Base-by-base conservation (phyloP, 2,888 invertebrate genomes). In the Ceriagrion tenellum region DNA sequence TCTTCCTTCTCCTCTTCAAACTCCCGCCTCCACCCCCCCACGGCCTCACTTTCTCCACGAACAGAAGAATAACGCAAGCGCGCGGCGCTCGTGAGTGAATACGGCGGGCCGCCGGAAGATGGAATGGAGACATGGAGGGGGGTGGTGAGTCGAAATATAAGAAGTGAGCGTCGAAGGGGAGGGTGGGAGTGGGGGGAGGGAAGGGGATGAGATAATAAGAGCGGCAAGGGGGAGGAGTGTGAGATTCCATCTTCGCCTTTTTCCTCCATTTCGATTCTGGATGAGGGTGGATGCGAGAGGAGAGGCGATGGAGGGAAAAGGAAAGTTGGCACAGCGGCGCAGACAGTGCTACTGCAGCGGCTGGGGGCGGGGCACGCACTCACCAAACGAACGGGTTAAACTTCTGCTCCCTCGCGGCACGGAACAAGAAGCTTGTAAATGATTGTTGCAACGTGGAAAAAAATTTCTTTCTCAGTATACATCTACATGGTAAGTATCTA, bases 401-500 rank as follows among this genome's bases (percentile, higher is more conserved):
- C 35, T 81, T 81, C 30, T 35, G 35, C 81, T 35, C 30, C 69
- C n/a, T 1, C 35, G 81, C 30, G 35, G 35, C 35, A 30, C 6
- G 81, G 35, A 26, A 35, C 8, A 35, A 35, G 81, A 35, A 35
- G 81, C 81, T 81, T 35, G 81, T 81, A 81, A 81, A 81, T 35
- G 81, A 81, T 81, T 81, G 30, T n/a, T 35, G 81, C 26, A 81
- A 8, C 16, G 30, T 18, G 30, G 26, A 81, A 35, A 81, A 35
- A 81, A 35, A 18, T n/a, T 16, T 26, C 26, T n/a, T 26, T 35
- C n/a, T 35, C 81, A 1, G 69, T 69, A 69, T 35, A 81, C 81
- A 81, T 81, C 35, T 81, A 12, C 35, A 81, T 81, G 81, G 35
- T 81, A 81, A 81, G 81, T 81, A 81, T 81, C 81, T 81, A 81